Base-by-base conservation (phyloP, 2,797 vertebrate genomes). In the Peromyscus attwateri region DNA sequence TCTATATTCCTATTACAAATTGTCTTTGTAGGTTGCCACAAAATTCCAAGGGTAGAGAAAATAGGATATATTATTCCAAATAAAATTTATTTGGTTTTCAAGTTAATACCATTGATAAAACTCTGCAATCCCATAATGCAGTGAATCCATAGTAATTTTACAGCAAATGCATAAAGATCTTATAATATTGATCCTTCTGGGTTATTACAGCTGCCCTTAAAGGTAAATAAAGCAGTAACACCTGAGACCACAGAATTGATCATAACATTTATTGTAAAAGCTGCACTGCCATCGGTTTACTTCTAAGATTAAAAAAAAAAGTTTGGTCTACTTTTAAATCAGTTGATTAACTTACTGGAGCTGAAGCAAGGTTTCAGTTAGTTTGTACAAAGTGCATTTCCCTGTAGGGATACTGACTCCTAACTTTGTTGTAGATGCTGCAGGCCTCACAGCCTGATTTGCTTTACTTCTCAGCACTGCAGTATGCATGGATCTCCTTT, bases 201-300 rank as follows among this genome's bases (percentile, higher is more conserved):
- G 68, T 98, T 98, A 97, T 96, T 98, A 89, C 71, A 40, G 98
- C 94, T 98, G 81, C 88, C 97, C 98, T 98, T 98, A 98, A 98
- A 98, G 87, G 97, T 94, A 98, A 97, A 95, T 97, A 98, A 97
- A 96, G 92, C 97, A 97, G 97, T 98, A 96, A 97, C 89, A 97
- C 88, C 83, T 92, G 95, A 90, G 95, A 87, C 93, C 91, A 92
- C 77, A 93, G 14, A 91, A 76, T 43, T 97, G 98, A 93, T 98
- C 90, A 55, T 93, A 89, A 94, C 25, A 25, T 70, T 66, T 92
- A 76, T 73, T 96, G n/a, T 96, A 73, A 97, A 97, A 98, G 87
- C 87, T 75, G 91, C 52, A 90, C 0, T 0, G 79, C 88, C 97
- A 91, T 97, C 46, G 27, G 43, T 94, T 97, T 89, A 77, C 75